Percentiles rank a stretch among this genome's conserved stretches.
These are phyloP conservation scores for Daphoenositta chrysoptera DNA, from an alignment of 2,113 vertebrate species.

Conservation along the genomic window DNA sequence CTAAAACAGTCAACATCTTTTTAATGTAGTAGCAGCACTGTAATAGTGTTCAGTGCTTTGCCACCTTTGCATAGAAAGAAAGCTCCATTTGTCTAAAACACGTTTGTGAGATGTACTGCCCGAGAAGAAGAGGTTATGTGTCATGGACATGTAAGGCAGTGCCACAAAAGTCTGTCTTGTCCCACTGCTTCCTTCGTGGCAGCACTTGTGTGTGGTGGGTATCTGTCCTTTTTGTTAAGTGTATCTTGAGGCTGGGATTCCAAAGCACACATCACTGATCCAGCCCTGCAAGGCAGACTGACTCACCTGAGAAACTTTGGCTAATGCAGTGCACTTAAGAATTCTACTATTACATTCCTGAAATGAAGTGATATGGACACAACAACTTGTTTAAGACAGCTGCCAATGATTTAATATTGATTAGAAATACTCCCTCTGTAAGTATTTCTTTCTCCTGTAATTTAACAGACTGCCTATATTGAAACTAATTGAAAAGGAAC, in stretches of 20 bases:
- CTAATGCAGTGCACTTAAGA: not conserved
- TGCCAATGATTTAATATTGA: not conserved
- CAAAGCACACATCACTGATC: not conserved
- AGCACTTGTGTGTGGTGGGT: not conserved
- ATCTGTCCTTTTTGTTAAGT: not conserved
- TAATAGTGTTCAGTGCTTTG: not conserved
- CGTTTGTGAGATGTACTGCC: not conserved
- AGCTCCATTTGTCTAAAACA: fast-evolving
- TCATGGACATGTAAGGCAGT: not conserved
- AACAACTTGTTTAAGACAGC: not conserved
- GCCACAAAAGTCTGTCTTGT: not conserved
- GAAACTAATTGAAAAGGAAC: not conserved
- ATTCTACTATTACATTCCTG: not conserved
- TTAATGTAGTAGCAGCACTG: not conserved
- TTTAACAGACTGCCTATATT: not conserved
- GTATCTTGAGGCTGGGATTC: not conserved
- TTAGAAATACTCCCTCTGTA: not conserved
- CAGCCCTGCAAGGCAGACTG: not conserved
- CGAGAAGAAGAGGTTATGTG: not conserved
- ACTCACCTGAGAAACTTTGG: not conserved
- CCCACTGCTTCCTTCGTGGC: not conserved
- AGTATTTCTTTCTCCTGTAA: not conserved
- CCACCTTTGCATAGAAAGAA: not conserved
- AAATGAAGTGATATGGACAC: not conserved
- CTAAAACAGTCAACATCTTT: not conserved